Evolutionary conservation across 2,888 invertebrate species (phyloP), one percentile per base, ranked within the genome.

Genomic region (Nasonia oneida): DNA sequence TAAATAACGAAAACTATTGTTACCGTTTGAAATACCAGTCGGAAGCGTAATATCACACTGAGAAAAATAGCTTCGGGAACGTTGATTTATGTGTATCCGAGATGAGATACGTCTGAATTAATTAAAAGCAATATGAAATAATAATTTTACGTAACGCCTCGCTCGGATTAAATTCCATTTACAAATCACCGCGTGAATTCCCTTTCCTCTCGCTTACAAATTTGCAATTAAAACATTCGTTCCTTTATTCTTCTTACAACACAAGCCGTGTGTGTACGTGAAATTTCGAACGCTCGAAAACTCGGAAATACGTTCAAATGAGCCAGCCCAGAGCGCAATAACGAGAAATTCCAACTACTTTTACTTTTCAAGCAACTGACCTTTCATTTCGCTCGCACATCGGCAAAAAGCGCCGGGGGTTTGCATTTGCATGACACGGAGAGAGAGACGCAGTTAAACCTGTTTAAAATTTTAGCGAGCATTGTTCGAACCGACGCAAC

Each of bases 331-430:
- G 29, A 29, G 12, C 12, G 47, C 47, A 47, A n/a, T 76, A 39
- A 67, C 77, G 23, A 39, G 57, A 53, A 53, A n/a, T 42, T 76
- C 15, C 23, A 57, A 75, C 47, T 33, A 83, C 76, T 71, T 78
- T 83, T 83, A 77, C 83, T 78, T 71, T 71, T 61, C 71, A 78
- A 83, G 37, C 33, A 67, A 73, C 47, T 37, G 61, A 71, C 77
- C 78, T 82, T 64, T 82, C 23, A 3, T 75, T 75, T 53, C 5
- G 15, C 53, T 18, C 15, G 57, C 29, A 10, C 79, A 64, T 29
- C 5, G 15, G n/a, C 47, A 39, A 33, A 14, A 71, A 81, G 39
- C 6, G 57, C 10, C 53, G 23, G 12, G 57, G 74, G 5, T 61
- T 6, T 33, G 57, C 42, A 39, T 64, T 53, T 37, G 5, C 29